Percentiles rank a stretch among this genome's conserved stretches.
Evolutionary conservation across 2,888 invertebrate species (phyloP).

Genomic region (Halictus quadricinctus): DNA sequence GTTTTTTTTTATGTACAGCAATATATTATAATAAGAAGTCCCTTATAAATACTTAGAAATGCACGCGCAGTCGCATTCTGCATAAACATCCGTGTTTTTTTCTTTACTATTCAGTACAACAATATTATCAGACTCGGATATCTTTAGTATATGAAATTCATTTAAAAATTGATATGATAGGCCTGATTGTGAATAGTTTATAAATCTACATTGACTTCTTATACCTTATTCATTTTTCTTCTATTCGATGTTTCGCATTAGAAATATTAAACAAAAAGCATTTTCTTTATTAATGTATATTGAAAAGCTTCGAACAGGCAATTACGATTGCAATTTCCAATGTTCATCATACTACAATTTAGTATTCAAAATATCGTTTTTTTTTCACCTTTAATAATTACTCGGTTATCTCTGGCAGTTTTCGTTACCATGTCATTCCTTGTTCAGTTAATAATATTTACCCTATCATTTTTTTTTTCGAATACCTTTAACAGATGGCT

Average conservation of each 20-base stretch:
- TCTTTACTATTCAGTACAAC: slow-evolving; percentile 36
- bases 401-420: slow-evolving; percentile 44
- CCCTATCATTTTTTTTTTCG: slow-evolving; percentile 25
- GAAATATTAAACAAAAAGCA: slow-evolving; percentile 1
- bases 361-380: slow-evolving; percentile 45
- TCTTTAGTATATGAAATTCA: slow-evolving; percentile 45
- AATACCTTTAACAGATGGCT: slow-evolving; percentile 30
- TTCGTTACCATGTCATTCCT: slow-evolving; percentile 23
- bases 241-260: slow-evolving; percentile 1
- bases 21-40: slow-evolving; percentile 53
- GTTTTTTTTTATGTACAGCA: slow-evolving; percentile 55
- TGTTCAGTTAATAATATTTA: slow-evolving; percentile 30
- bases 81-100: slow-evolving; percentile 20
- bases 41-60: slow-evolving; percentile 49
- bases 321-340: slow-evolving; percentile 3
- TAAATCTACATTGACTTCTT: slow-evolving; percentile 33
- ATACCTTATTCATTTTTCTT: slow-evolving; percentile 6
- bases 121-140: slow-evolving; percentile 49
- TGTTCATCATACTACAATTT: slow-evolving; percentile 31
- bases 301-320: slow-evolving; percentile 9
- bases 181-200: slow-evolving; percentile 46
- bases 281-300: background rate
- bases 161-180: slow-evolving; percentile 58
- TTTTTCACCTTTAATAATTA: slow-evolving; percentile 21
- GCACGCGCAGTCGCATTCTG: slow-evolving; percentile 40